Percentiles rank a stretch among this genome's conserved stretches.
phyloP scores from a whole-genome alignment of 2,113 vertebrate species.

The cattle (Bos taurus) region DNA sequence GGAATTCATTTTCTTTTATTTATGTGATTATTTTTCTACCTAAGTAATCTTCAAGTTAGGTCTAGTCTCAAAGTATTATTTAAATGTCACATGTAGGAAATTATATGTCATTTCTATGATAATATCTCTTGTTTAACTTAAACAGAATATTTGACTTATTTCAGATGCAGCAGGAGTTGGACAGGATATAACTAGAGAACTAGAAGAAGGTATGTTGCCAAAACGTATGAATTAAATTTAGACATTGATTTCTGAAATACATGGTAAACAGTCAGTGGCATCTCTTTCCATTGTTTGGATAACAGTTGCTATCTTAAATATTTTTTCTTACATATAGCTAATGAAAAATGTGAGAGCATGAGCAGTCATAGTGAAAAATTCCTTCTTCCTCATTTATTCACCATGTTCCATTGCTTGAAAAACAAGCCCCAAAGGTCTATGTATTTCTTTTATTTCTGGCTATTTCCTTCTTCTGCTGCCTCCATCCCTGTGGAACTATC shows the following conservation, averaged over 20 bases:
- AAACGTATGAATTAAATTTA: not conserved
- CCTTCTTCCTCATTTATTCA: not conserved
- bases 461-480: not conserved
- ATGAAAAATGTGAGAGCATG: not conserved
- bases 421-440: not conserved
- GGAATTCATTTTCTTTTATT: not conserved
- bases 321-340: not conserved
- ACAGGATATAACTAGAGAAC: slow-evolving; percentile 87
- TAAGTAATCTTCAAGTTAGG: not conserved
- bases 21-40: not conserved
- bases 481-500: not conserved
- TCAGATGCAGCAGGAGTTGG: slow-evolving; percentile 87
- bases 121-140: slow-evolving; percentile 8
- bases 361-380: not conserved
- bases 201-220: slow-evolving; percentile 83
- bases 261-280: not conserved
- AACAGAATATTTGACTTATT: slow-evolving; percentile 55
- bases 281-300: not conserved
- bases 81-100: not conserved
- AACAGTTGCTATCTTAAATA: not conserved
- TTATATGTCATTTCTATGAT: not conserved
- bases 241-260: slow-evolving; percentile 12
- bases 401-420: not conserved
- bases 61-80: not conserved
- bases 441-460: not conserved